Evolutionary conservation across 2,797 vertebrate genomes (phyloP).

Genomic region (Iguana delicatissima): DNA sequence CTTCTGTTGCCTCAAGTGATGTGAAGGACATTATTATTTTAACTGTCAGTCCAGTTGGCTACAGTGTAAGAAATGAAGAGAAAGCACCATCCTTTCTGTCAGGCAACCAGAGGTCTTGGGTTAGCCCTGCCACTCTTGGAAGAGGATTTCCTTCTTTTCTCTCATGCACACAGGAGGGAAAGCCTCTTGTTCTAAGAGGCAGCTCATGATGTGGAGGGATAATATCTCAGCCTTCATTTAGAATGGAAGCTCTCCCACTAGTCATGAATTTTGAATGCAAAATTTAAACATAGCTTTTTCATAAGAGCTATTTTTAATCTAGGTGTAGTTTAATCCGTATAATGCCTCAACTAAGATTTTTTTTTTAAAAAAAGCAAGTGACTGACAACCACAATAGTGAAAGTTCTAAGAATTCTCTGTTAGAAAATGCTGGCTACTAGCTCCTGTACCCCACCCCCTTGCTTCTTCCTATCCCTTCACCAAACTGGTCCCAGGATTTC

Average conservation of each 20-base stretch:
- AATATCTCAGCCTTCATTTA: too few relatives aligned
- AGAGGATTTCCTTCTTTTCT: not conserved
- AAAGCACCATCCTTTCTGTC: too few relatives aligned
- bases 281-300: not conserved
- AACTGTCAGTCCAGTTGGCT: not conserved
- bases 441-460: not conserved
- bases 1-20: not conserved
- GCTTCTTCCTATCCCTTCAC: not conserved
- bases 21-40: not conserved
- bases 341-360: not conserved
- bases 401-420: not conserved
- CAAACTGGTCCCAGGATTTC: not conserved
- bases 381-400: not conserved
- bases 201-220: too few relatives aligned
- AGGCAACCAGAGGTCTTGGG: not conserved
- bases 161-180: not conserved
- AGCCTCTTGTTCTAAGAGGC: not conserved
- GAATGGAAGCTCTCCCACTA: too few relatives aligned
- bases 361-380: not conserved
- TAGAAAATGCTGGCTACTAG: not conserved
- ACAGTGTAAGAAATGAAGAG: not conserved
- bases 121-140: not conserved
- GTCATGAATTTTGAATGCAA: too few relatives aligned
- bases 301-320: not conserved
- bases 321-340: too few relatives aligned